phyloP scores from a whole-genome alignment of 1,140 invertebrate genomes.

The Pseudomyrmex flavicornis region DNA sequence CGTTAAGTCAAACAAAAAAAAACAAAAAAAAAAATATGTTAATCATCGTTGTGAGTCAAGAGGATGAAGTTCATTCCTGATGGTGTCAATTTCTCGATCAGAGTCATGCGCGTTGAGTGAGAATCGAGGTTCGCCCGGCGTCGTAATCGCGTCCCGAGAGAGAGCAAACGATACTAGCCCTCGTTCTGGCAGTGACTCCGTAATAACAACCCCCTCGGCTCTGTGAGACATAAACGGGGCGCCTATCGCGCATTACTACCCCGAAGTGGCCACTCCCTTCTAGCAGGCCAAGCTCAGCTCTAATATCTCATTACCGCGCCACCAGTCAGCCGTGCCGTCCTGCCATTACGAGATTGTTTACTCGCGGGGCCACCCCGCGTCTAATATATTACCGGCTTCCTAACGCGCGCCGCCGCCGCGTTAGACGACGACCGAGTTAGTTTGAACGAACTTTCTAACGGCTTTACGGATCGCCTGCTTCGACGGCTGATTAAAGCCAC shows the following conservation, averaged over 20 bases:
- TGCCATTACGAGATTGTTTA: constrained; percentile 86
- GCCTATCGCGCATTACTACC: constrained; percentile 82
- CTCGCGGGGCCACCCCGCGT: constrained; percentile 75
- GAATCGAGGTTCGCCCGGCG: constrained; percentile 66
- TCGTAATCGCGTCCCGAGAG: constrained; percentile 84
- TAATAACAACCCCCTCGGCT: constrained; percentile 79
- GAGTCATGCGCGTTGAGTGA: constrained; percentile 15
- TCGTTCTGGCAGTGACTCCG: constrained; percentile 78
- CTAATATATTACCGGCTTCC: constrained; percentile 80
- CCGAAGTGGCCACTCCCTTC: constrained; percentile 83
- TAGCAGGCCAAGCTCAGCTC: constrained; percentile 77
- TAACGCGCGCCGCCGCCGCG: constrained; percentile 64
- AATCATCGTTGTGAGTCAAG: background rate
- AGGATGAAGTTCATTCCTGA: constrained; percentile 17
- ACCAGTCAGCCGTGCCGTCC: constrained; percentile 81
- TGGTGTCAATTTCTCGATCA: constrained; percentile 46
- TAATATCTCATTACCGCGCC: constrained; percentile 85
- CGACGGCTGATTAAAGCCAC: constrained; percentile 49
- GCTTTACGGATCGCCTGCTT: constrained; percentile 24
- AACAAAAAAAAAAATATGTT: background rate
- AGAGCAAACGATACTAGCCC: constrained; percentile 83
- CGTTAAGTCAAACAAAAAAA: background rate
- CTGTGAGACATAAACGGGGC: constrained; percentile 72
- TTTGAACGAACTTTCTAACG: constrained; percentile 53
- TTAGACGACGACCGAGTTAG: constrained; percentile 51